Base-by-base conservation (phyloP, 2,888 invertebrate genomes). In the Nipponacmea schrenckii region DNA sequence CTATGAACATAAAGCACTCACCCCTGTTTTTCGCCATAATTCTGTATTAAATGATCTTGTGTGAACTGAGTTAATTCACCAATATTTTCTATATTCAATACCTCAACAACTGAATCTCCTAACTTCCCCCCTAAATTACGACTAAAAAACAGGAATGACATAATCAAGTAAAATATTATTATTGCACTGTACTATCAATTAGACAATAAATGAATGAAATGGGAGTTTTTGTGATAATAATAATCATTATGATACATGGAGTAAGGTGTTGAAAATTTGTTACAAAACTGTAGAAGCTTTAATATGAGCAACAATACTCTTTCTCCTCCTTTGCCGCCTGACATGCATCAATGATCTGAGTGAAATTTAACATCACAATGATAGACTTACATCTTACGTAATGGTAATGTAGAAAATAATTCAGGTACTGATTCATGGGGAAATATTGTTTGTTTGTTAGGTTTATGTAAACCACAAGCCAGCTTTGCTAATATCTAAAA, bases 41-140 rank as follows among this genome's bases (percentile, higher is more conserved):
- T 91, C 69, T 91, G 90, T 79, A 93, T 92, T 8, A 98, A 90
- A 72, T 94, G 92, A 77, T 91, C 92, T 85, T 94, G 92, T 0
- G 93, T 91, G 86, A 93, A 94, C 71, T 90, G 91, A 15, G 92
- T 89, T 24, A 98, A 89, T 83, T 98, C 95, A 0, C 92, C 93
- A 93, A 98, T 94, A 63, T 92, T 93, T 80, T 92, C 91, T 69
- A 96, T 93, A 69, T 92, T 91, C 8, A 97, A 90, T 65, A 92
- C 90, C 80, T 94, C 93, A 72, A 93, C 92, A 4, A 98, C 91
- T n/a, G 91, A 90, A 78, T 93, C 92, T 0, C 98, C 98, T 83
- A 98, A 93, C 90, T 98, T 98, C 0, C 97, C 98, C 48, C 98
- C 98, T 24, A 98, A 91, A 85, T 94, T 94, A 81, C 94, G 93